Evolutionary conservation across 2,888 invertebrate genomes (phyloP).

Genomic region (Tineola bisselliella): DNA sequence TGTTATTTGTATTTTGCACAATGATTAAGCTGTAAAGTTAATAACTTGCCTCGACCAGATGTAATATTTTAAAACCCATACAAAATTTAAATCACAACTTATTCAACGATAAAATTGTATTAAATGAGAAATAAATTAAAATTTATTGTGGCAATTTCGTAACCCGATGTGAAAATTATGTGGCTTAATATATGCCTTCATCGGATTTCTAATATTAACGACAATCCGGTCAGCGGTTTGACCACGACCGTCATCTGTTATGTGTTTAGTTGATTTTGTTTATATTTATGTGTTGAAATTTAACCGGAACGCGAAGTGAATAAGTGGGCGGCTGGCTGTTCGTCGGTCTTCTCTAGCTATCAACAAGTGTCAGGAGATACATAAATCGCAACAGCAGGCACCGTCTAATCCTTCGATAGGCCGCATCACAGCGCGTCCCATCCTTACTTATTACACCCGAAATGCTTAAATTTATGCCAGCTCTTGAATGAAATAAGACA

Average conservation of each 20-base stretch:
- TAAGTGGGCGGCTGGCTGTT: not conserved
- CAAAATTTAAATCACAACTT: not conserved
- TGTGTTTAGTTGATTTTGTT: constrained; percentile 6
- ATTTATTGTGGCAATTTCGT: not conserved
- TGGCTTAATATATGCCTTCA: not conserved
- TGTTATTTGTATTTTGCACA: too few species aligned
- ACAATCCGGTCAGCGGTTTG: not conserved
- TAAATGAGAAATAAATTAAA: not conserved
- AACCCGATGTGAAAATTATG: not conserved
- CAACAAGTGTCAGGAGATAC: constrained; percentile 57
- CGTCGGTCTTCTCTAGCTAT: constrained; percentile 29
- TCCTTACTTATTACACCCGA: not conserved
- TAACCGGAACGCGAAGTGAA: not conserved
- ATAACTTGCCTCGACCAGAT: not conserved
- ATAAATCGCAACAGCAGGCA: constrained; percentile 34
- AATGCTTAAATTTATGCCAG: not conserved
- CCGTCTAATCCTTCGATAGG: constrained; percentile 1
- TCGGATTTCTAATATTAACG: constrained; percentile 6
- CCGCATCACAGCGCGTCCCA: not conserved
- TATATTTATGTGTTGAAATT: not conserved
- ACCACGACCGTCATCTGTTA: constrained; percentile 5
- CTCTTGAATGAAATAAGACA: constrained; percentile 23
- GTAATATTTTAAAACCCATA: not conserved
- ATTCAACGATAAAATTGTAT: not conserved
- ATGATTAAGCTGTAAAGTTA: not conserved